A percentile compares a stretch with the other conserved stretches of the same genome.
These are phyloP conservation scores for Contarinia nasturtii DNA, from an alignment of 1,140 invertebrate genomes.

Conservation along the genomic window DNA sequence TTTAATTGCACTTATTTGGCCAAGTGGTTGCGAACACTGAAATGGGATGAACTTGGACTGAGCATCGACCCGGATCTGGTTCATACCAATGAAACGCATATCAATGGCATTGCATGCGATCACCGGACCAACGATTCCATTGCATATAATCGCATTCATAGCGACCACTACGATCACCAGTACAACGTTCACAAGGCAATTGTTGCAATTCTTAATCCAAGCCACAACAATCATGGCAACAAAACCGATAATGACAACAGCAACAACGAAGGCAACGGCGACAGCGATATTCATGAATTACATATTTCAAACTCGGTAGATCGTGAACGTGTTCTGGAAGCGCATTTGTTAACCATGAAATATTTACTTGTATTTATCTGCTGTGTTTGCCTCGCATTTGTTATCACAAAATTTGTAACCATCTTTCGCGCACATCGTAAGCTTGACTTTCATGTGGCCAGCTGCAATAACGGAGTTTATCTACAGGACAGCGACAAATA, in stretches of 20 bases:
- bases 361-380: neutral
- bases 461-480: too few species aligned
- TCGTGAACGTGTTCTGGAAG: neutral
- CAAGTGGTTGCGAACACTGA: constrained; percentile 13
- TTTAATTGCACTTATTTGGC: constrained; percentile 22
- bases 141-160: neutral
- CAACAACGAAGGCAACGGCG: neutral
- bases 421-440: neutral
- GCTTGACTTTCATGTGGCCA: neutral
- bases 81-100: constrained; percentile 14
- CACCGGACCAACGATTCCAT: constrained; percentile 3
- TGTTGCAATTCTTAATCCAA: neutral
- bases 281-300: neutral
- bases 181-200: neutral
- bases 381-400: neutral
- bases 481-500: too few species aligned
- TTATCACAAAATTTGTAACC: neutral
- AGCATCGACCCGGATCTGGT: constrained; percentile 17
- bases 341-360: neutral
- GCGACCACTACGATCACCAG: neutral
- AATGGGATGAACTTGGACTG: constrained; percentile 10
- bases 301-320: neutral
- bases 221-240: neutral
- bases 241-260: neutral
- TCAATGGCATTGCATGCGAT: constrained; percentile 18